Evolutionary conservation across 2,113 vertebrate species (phyloP).

Genomic region (Anolis carolinensis): DNA sequence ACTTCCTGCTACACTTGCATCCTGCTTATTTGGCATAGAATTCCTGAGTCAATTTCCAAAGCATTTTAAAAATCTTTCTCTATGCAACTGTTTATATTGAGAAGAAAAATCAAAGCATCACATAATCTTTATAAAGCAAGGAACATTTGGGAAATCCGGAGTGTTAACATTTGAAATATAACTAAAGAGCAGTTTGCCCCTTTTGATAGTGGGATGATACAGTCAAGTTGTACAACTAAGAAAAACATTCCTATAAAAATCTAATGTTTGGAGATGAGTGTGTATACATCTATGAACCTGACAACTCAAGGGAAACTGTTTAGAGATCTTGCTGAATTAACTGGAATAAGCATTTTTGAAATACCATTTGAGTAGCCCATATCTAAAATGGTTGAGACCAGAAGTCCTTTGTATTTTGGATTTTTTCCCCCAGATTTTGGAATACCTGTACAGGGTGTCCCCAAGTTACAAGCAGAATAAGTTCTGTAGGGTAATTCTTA

Average conservation of each 20-base stretch:
- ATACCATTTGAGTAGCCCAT: neutral
- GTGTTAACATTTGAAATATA: neutral
- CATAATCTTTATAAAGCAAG: neutral
- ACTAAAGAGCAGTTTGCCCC: neutral
- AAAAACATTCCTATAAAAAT: neutral
- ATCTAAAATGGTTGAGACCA: too few relatives aligned
- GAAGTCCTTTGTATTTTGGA: too few relatives aligned
- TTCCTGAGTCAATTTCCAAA: conserved; percentile 10
- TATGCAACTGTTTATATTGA: neutral
- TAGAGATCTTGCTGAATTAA: neutral
- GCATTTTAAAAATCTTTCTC: neutral
- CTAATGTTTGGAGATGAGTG: neutral
- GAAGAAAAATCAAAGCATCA: neutral
- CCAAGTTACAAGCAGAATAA: too few relatives aligned
- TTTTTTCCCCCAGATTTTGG: too few relatives aligned
- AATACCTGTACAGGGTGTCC: too few relatives aligned
- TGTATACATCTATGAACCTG: neutral
- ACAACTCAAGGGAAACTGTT: neutral
- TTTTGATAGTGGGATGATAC: neutral
- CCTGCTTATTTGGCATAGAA: neutral
- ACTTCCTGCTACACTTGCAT: neutral
- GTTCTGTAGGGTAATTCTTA: too few relatives aligned
- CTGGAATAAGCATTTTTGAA: neutral
- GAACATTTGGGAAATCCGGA: neutral
- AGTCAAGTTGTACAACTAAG: neutral